phyloP scores from a whole-genome alignment of 2,113 vertebrate genomes.

The Bubalus kerabau region DNA sequence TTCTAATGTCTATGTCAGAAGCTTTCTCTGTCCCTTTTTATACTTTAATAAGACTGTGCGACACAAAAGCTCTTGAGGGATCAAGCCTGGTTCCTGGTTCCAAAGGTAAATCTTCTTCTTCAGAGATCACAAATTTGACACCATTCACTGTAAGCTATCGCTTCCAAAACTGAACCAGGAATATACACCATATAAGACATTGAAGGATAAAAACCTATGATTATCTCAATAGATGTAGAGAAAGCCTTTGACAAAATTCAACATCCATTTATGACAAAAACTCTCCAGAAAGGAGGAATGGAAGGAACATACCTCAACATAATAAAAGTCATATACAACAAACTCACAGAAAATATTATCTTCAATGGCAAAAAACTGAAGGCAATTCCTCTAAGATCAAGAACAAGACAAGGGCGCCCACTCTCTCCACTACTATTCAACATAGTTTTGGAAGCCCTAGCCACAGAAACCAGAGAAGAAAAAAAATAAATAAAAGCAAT shows the following conservation, averaged over 20 bases:
- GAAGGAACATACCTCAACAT: background rate
- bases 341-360: background rate
- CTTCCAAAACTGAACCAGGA: background rate
- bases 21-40: background rate
- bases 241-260: background rate
- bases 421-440: background rate
- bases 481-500: background rate
- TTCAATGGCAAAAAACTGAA: background rate
- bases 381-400: background rate
- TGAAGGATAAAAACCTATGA: background rate
- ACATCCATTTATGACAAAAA: background rate
- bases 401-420: background rate
- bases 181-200: background rate
- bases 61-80: background rate
- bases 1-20: background rate
- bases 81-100: background rate
- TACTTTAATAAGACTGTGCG: background rate
- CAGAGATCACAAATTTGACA: background rate
- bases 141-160: background rate
- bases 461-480: background rate
- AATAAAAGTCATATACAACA: background rate
- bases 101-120: background rate
- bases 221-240: background rate
- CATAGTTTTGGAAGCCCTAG: background rate
- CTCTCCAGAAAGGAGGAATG: background rate